Evolutionary conservation across 2,113 vertebrate species (phyloP).

Genomic region (Gadus macrocephalus): DNA sequence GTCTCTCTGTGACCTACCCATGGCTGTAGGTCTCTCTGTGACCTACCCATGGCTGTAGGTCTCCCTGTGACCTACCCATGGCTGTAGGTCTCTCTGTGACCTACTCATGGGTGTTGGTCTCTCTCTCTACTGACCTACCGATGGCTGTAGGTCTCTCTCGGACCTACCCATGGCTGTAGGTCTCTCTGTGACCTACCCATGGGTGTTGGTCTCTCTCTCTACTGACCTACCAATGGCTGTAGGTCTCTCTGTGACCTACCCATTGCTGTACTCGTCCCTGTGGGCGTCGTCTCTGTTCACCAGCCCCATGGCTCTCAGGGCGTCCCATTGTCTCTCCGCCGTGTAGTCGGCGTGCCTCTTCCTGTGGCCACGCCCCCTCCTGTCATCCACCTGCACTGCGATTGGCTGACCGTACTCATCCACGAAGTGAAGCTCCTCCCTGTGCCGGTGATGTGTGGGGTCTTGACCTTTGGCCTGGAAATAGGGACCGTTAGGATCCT

Average conservation of each 20-base stretch:
- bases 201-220: too few species aligned
- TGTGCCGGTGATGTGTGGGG: constrained; percentile 33
- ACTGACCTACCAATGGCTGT: too few species aligned
- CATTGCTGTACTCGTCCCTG: constrained; percentile 31
- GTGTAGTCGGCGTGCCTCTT: constrained; percentile 35
- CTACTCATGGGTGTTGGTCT: too few species aligned
- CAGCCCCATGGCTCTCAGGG: constrained; percentile 59
- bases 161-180: too few species aligned
- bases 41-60: too few species aligned
- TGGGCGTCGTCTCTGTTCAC: constrained; percentile 39
- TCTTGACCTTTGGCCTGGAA: constrained; percentile 44
- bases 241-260: constrained; percentile 32
- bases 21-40: too few species aligned
- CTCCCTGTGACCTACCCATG: too few species aligned
- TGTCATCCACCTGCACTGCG: constrained; percentile 47
- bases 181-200: too few species aligned
- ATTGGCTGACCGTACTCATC: constrained; percentile 63
- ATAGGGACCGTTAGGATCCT: not conserved
- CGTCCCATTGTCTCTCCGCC: constrained; percentile 54
- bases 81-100: too few species aligned
- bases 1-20: too few species aligned
- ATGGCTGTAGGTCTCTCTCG: too few species aligned
- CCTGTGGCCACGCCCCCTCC: constrained; percentile 41
- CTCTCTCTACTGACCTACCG: too few species aligned
- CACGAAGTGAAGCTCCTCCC: constrained; percentile 55